Conservation (phyloP, 2,888 invertebrate genomes). For the Resseliella maxima region DNA sequence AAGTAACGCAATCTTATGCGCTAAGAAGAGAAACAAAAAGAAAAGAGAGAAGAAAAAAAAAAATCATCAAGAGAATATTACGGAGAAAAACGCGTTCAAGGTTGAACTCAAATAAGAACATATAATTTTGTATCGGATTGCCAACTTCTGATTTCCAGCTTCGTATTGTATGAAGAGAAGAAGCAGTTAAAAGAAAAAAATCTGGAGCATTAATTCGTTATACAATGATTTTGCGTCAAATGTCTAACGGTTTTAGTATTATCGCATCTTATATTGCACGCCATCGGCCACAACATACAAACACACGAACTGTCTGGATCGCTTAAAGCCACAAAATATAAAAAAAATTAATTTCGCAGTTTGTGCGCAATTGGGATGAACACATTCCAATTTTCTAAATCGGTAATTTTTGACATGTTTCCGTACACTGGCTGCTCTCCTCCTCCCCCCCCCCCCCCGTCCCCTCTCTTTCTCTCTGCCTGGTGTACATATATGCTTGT, state of each 20-base stretch:
- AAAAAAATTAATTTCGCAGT: not conserved
- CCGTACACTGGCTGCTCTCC: not conserved
- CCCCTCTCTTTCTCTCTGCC: not conserved
- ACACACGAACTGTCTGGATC: no score
- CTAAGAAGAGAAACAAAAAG: not conserved
- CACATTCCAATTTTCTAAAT: constrained; percentile 27
- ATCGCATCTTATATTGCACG: not conserved
- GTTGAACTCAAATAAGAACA: not conserved
- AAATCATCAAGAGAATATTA: no score
- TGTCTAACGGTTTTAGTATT: not conserved
- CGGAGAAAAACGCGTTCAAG: not conserved
- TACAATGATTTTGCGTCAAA: constrained; percentile 39
- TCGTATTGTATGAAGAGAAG: no score
- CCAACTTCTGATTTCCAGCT: no score
- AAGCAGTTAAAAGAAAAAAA: no score
- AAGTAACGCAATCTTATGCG: not conserved
- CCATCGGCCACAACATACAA: not conserved
- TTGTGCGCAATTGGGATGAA: constrained; percentile 1
- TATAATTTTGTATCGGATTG: no score
- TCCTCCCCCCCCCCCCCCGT: not conserved
- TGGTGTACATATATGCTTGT: not conserved
- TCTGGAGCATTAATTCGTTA: constrained; percentile 26
- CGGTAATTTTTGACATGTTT: constrained; percentile 28
- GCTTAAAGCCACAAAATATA: not conserved
- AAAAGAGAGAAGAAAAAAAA: not conserved